Base-by-base conservation (phyloP, 2,797 vertebrate genomes). In the Austrolebias charrua region DNA sequence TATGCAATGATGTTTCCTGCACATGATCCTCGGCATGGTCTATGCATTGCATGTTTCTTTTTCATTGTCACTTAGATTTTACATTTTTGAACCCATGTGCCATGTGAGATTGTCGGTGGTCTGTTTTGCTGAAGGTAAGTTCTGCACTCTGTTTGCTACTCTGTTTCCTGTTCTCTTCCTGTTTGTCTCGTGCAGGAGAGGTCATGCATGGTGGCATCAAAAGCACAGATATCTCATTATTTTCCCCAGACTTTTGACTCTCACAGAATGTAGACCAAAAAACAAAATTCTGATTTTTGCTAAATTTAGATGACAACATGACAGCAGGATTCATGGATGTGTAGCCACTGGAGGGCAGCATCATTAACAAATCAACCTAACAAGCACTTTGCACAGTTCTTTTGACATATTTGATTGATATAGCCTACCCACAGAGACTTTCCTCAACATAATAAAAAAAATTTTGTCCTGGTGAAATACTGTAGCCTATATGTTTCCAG, bases 141-240 rank as follows among this genome's bases (percentile, higher is more conserved):
- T 50, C 58, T 63, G 67, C 63, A 51, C 44, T 51, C 60, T 76
- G 71, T 83, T 77, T 78, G 69, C 50, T 24, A 74, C 73, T 78
- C 59, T 58, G 69, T 83, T 84, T 90, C 82, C 83, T 83, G 88
- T 86, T 82, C 78, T 88, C 88, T 94, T 95, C 92, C 92, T 95
- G 91, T 92, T 94, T 88, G 73, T 83, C 0, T 81, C 54, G 81
- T 87, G 88, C 86, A 84, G 88, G 88, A 66, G 84, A 91, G 91
- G 48, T 86, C 94, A 94, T 89, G 93, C 94, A 56, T 94, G 84
- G 83, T 90, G 70, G 62, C 64, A 81, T 71, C 60, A 83, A 78
- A 85, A 84, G 84, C 85, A 77, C 28, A 11, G 49, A 55, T 50
- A 64, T 43, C 28, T 28, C 5, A 0, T 35, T 46, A 9, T 38